These are phyloP conservation scores for Myzus persicae DNA, from an alignment of 1,140 invertebrate genomes.

Conservation along the genomic window DNA sequence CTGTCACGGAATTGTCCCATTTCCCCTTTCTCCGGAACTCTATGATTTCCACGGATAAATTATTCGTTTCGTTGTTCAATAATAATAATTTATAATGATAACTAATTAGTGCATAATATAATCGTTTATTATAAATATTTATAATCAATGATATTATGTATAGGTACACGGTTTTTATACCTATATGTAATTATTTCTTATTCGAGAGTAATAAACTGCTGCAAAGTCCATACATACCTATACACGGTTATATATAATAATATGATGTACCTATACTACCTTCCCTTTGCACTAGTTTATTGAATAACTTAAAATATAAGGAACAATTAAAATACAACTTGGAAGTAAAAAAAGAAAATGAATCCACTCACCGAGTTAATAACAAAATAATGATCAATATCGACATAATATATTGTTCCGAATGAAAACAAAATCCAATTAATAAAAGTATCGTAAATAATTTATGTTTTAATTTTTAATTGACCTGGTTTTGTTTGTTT, in stretches of 20 bases:
- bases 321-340: constrained; percentile 17
- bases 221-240: background rate
- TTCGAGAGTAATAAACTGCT: background rate
- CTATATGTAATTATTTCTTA: background rate
- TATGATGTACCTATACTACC: background rate
- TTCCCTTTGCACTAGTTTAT: background rate
- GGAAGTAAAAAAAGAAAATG: background rate
- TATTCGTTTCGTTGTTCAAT: background rate
- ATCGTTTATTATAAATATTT: too few relatives aligned
- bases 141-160: too few relatives aligned
- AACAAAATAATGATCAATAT: constrained; percentile 45
- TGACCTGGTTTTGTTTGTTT: constrained; percentile 45
- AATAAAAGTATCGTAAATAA: constrained; percentile 45
- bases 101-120: background rate
- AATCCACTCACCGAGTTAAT: background rate
- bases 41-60: background rate
- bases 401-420: constrained; percentile 7
- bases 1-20: background rate
- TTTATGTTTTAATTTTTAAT: constrained; percentile 53
- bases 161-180: background rate
- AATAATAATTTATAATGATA: background rate
- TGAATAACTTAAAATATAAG: constrained; percentile 26
- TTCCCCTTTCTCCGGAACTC: background rate
- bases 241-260: background rate
- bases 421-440: constrained; percentile 40